Base-by-base conservation (phyloP, 2,113 vertebrate species). In the Podocnemis expansa region DNA sequence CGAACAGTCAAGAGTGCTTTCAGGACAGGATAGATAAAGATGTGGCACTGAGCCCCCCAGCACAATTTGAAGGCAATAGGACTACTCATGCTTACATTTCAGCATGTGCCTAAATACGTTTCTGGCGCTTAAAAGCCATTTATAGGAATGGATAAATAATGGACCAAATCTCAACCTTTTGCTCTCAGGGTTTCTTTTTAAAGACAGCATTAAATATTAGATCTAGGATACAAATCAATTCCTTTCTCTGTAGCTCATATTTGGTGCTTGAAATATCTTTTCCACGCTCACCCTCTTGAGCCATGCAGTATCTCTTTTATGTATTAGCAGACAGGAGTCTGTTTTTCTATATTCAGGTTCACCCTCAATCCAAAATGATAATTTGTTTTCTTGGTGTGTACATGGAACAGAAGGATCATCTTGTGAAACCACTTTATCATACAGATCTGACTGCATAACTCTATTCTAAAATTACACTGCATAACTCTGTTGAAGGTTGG, bases 1-100 rank as follows among this genome's bases (percentile, higher is more conserved):
- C n/a, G 10, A 84, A 29, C 7, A 55, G 13, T 80, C 14, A 1
- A 0, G 45, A 63, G 73, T 81, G 85, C 45, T 84, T 91, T 14
- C 38, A 41, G 73, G 85, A 70, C 17, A 70, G 88, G 78, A 58
- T 10, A 58, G 16, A 47, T 38, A 22, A 79, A 80, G 47, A 60
- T 0, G 0, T n/a, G 73, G 22, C 16, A 56, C 22, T 58, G 63
- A 80, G n/a, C n/a, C 54, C 0, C 0, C 47, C 4, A 5, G 55
- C n/a, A 22, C 12, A 45, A 38, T 90, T 82, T 52, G 22, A 49
- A 83, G 82, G 4, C 10, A 41, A 82, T 41, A 63, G 24, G 5
- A 70, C 17, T 70, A 70, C 34, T 70, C 63, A 70, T 70, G 0
- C 80, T 2, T 87, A 6, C 56, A 73, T 63, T 67, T 78, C 78